Evolutionary conservation across 2,888 invertebrate genomes (phyloP), one percentile per base, ranked within the genome.

Genomic region (Ormyrus rosae): DNA sequence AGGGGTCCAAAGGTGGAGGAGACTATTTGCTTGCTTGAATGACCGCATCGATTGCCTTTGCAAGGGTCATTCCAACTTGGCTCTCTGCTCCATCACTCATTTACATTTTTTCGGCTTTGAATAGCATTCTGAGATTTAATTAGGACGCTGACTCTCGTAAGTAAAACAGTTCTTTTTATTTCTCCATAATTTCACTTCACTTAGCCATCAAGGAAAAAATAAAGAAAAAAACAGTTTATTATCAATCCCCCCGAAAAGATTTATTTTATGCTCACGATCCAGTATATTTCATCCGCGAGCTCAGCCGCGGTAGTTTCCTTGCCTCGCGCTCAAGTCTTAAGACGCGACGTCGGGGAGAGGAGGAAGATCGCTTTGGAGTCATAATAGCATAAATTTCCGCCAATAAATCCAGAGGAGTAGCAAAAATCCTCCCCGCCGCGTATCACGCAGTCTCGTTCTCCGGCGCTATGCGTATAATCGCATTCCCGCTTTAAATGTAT

Each of bases 401-500:
- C 87, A 85, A 89, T 90, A 90, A 89, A 89, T 89, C 86, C 85
- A 67, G 53, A 68, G 64, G 65, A 84, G 84, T 81, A 81, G 77
- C 82, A 83, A 84, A 83, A 83, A 84, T 80, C 82, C 77, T 81
- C 75, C 75, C 34, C 46, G 51, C 79, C 78, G 34, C 61, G 64
- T 60, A 67, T 46, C 71, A 13, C 13, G 50, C 64, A 34, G 60
- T 9, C 46, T 1, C 58, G 65, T 51, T n/a, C 55, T 53, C 72
- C 58, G 72, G n/a, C 53, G 63, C 68, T 78, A 72, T 69, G 77
- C 75, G 83, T 80, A 84, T 88, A 88, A 89, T 89, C 88, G 87
- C 87, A 89, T 89, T 88, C 87, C 86, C 87, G 86, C 85, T 88
- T 86, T 85, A 87, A 89, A 89, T 87, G 86, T 89, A 89, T 88